phyloP scores from a whole-genome alignment of 2,113 vertebrate genomes.

The Sylvia atricapilla region DNA sequence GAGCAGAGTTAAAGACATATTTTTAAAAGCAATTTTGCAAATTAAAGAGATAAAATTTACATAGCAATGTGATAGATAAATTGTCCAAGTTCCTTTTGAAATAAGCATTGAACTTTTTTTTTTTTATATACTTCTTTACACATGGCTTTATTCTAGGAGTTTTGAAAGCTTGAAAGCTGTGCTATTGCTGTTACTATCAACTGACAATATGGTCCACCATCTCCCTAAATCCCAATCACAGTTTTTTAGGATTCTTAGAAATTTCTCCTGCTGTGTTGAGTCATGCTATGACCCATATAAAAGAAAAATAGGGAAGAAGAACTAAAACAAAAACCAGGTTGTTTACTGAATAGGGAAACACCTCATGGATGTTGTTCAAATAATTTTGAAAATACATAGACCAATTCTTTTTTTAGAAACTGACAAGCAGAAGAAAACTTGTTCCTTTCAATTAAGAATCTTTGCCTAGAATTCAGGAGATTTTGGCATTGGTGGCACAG shows the following conservation, averaged over 20 bases:
- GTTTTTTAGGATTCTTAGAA: neutral
- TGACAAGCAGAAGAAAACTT: neutral
- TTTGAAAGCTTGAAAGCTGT: neutral
- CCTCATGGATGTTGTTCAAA: neutral
- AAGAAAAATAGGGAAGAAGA: neutral
- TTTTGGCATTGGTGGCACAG: neutral
- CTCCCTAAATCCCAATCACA: neutral
- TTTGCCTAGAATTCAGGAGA: neutral
- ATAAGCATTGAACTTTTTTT: neutral
- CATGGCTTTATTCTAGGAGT: neutral
- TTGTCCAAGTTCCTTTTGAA: neutral
- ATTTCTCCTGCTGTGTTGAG: neutral
- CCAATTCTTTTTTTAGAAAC: neutral
- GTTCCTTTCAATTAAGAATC: neutral
- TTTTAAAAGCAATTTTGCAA: neutral
- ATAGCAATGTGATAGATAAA: accelerated
- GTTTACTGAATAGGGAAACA: neutral
- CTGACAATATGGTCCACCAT: neutral
- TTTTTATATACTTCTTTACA: neutral
- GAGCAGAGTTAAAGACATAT: neutral
- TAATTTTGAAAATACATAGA: neutral
- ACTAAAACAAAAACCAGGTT: accelerated
- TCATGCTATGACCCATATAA: accelerated
- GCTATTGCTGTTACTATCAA: neutral
- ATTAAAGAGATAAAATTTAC: neutral